Percentiles rank a stretch among this genome's conserved stretches.
Conservation (phyloP, 1,140 invertebrate species). For the Drosophila auraria region DNA sequence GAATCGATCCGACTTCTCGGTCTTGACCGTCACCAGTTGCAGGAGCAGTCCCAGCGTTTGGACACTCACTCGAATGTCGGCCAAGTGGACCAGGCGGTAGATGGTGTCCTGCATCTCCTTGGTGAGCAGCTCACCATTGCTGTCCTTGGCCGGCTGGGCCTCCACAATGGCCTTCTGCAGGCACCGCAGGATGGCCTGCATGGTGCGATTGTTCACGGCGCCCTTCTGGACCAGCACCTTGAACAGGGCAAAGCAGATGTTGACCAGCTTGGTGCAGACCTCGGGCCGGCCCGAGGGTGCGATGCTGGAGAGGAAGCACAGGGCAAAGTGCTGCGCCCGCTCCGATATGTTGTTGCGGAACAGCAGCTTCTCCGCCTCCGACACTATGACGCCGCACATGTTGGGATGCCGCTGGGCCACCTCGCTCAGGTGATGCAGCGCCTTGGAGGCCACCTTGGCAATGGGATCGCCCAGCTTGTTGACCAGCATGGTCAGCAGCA, state of each 20-base stretch:
- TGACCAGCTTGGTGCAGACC: conserved; percentile 93
- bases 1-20: conserved; percentile 88
- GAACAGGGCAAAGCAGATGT: conserved; percentile 98
- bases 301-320: conserved; percentile 95
- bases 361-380: conserved; percentile 95
- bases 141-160: conserved; percentile 71
- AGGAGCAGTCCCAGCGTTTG: conserved; percentile 95
- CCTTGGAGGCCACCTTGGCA: conserved; percentile 94
- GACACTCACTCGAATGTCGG: conserved; percentile 92
- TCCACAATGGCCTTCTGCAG: conserved; percentile 81
- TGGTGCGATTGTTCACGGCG: conserved; percentile 95
- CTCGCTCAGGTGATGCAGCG: conserved; percentile 93
- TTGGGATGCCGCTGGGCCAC: conserved; percentile 94
- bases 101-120: conserved; percentile 89
- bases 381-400: conserved; percentile 95
- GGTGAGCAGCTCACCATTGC: conserved; percentile 64
- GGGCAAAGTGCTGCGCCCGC: conserved; percentile 96
- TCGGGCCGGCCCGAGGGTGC: conserved; percentile 89
- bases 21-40: conserved; percentile 90
- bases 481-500: conserved; percentile 92
- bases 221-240: conserved; percentile 96
- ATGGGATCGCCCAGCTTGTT: conserved; percentile 98
- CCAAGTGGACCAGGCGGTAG: conserved; percentile 95
- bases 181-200: conserved; percentile 91
- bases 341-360: conserved; percentile 93